Percentiles rank a stretch among this genome's conserved stretches.
Evolutionary conservation across 2,888 invertebrate genomes (phyloP).

Genomic region (Drosophila colorata): DNA sequence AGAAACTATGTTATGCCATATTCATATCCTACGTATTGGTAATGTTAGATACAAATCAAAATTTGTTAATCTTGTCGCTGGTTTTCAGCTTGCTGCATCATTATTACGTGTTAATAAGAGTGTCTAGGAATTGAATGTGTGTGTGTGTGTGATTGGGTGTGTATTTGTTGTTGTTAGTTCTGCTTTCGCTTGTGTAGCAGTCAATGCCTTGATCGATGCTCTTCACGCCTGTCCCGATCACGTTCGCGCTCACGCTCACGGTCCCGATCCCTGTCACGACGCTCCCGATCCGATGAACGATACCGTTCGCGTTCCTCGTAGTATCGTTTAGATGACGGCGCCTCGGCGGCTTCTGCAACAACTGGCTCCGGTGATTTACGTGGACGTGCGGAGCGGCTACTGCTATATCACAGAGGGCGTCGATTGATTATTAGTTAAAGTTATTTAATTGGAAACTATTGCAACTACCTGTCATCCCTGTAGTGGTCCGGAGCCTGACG

Average conservation of each 20-base stretch:
- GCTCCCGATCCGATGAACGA: constrained; percentile 89
- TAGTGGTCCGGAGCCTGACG: constrained; percentile 84
- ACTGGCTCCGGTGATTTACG: constrained; percentile 86
- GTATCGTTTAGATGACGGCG: constrained; percentile 87
- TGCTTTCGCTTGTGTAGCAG: constrained; percentile 55
- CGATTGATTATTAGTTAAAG: constrained; percentile 22
- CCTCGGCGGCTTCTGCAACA: constrained; percentile 85
- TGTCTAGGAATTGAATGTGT: constrained; percentile 58
- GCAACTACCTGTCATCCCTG: constrained; percentile 83
- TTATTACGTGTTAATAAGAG: constrained; percentile 66
- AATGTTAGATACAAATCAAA: constrained; percentile 79
- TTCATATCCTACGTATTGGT: constrained; percentile 79
- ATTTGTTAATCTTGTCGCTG: constrained; percentile 64
- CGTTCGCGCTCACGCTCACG: constrained; percentile 89
- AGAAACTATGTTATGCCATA: constrained; percentile 79
- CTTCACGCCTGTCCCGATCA: constrained; percentile 89
- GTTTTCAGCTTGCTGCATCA: constrained; percentile 50
- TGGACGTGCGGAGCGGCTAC: constrained; percentile 86
- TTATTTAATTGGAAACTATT: not conserved
- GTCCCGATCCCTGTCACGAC: constrained; percentile 88
- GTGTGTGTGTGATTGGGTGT: constrained; percentile 46
- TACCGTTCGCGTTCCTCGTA: constrained; percentile 96
- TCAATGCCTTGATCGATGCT: constrained; percentile 90
- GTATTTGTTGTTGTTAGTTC: constrained; percentile 46
- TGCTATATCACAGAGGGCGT: constrained; percentile 51